Conservation (phyloP, 2,113 vertebrate genomes). For the Oreochromis niloticus region DNA sequence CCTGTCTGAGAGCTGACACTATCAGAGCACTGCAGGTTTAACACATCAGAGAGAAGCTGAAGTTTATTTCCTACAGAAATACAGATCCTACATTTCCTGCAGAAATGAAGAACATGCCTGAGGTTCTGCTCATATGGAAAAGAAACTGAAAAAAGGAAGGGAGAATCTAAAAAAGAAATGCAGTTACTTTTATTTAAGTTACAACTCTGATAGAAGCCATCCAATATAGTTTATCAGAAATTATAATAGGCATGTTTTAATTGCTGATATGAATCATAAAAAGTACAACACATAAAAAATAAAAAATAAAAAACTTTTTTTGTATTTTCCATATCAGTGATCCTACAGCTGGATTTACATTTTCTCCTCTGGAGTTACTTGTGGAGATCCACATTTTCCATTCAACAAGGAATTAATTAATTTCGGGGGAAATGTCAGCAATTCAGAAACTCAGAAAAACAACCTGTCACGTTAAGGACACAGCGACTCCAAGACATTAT, state of each 20-base stretch:
- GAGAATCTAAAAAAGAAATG: not conserved
- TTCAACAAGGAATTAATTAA: not conserved
- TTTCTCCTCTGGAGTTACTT: not conserved
- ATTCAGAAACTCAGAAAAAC: not conserved
- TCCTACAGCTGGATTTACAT: not conserved
- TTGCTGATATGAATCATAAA: not conserved
- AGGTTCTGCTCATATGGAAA: not conserved
- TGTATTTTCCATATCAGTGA: not conserved
- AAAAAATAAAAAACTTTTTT: not conserved
- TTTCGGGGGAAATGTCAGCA: not conserved
- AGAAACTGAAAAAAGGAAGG: not conserved
- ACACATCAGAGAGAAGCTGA: not conserved
- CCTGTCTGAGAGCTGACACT: constrained; percentile 3
- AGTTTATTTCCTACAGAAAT: not conserved
- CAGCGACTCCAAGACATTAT: not conserved
- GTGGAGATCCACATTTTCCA: not conserved
- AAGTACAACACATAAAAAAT: not conserved
- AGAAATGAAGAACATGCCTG: not conserved
- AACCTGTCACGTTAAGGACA: not conserved
- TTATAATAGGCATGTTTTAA: not conserved
- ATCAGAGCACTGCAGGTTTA: constrained; percentile 7
- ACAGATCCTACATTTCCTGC: not conserved
- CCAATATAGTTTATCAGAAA: not conserved
- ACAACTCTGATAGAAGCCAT: not conserved
- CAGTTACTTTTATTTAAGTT: not conserved